Percentiles rank a stretch among this genome's conserved stretches.
Conservation (phyloP, 2,888 invertebrate species). For the Spatulosminthurus flaviceps region DNA sequence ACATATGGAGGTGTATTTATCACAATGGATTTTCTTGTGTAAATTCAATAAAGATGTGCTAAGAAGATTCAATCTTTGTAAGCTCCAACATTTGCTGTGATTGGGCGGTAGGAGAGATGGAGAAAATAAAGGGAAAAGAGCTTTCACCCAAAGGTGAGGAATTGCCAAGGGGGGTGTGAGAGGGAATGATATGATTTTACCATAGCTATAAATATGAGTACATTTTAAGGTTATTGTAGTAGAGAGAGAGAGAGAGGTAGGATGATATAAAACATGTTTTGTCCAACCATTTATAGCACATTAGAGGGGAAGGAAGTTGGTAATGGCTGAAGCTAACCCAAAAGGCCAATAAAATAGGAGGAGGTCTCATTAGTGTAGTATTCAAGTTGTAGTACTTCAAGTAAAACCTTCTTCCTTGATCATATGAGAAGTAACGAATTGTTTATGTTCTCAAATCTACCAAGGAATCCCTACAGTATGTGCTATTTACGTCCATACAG, state of each 20-base stretch:
- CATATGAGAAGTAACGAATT: not conserved
- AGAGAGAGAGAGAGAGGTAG: too few species aligned
- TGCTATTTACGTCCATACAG: too few species aligned
- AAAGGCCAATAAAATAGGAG: constrained; percentile 13
- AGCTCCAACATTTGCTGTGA: too few species aligned
- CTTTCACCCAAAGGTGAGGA: constrained; percentile 1
- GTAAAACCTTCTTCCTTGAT: not conserved
- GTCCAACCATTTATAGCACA: too few species aligned
- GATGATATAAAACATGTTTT: too few species aligned
- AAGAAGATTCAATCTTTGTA: not conserved
- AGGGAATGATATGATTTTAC: not conserved
- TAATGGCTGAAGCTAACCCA: not conserved
- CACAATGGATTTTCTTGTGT: not conserved
- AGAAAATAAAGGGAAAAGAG: not conserved
- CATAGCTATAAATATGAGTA: not conserved
- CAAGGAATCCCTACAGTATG: too few species aligned
- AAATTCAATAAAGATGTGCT: not conserved
- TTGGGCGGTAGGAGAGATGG: too few species aligned
- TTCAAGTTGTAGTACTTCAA: not conserved
- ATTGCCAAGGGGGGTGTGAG: not conserved
- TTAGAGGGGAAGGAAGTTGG: too few species aligned
- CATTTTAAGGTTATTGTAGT: too few species aligned
- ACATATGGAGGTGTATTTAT: not conserved
- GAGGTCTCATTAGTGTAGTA: not conserved
- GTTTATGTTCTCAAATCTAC: not conserved